Percentiles rank a stretch among this genome's conserved stretches.
Conservation (phyloP, 2,888 invertebrate species). For the Ochropleura plecta region DNA sequence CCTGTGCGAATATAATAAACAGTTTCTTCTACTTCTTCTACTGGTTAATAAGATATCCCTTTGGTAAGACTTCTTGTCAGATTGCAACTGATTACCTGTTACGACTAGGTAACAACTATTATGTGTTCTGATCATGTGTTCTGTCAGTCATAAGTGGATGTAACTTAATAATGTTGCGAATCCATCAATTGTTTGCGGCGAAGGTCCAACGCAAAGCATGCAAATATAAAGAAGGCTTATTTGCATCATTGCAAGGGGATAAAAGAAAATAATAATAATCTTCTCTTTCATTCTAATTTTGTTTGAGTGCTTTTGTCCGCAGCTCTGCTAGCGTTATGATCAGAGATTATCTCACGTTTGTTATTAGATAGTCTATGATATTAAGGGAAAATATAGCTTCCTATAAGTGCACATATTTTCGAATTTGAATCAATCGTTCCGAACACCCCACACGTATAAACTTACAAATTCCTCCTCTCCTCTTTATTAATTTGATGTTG, state of each 20-base stretch:
- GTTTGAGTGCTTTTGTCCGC: neutral
- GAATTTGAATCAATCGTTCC: neutral
- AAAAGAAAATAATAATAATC: neutral
- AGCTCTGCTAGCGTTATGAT: neutral
- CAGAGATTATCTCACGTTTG: neutral
- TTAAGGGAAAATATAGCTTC: neutral
- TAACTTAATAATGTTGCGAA: conserved; percentile 50
- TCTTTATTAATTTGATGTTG: neutral
- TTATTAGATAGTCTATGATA: neutral
- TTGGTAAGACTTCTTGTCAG: no score
- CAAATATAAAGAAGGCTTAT: conserved; percentile 15
- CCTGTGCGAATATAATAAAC: no score
- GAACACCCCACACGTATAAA: no score
- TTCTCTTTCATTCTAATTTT: neutral
- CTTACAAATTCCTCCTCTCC: neutral
- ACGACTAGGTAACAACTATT: conserved; percentile 7
- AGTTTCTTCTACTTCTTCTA: no score
- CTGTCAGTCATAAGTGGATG: conserved; percentile 25
- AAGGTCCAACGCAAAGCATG: conserved; percentile 17
- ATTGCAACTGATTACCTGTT: no score
- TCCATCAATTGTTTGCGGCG: conserved; percentile 42
- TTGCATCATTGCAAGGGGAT: no score
- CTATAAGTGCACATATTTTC: neutral
- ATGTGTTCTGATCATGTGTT: conserved; percentile 14
- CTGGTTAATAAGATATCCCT: no score